phyloP scores from a whole-genome alignment of 2,797 vertebrate species.

The Pempheris klunzingeri region DNA sequence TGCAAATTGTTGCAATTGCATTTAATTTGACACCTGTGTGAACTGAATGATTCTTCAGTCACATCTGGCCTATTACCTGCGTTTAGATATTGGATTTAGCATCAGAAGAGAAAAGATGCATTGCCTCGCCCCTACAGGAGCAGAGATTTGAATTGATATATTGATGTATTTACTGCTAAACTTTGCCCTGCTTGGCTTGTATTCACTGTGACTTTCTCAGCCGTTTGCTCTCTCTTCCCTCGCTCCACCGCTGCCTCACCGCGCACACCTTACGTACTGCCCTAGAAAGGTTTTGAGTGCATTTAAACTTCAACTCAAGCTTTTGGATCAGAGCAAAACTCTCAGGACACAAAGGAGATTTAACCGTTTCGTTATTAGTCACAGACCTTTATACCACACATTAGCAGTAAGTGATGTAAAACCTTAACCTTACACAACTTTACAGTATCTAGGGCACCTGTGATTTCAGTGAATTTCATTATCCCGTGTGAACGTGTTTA shows the following conservation, averaged over 20 bases:
- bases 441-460: constrained; percentile 58
- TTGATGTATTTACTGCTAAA: no score
- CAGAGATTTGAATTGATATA: no score
- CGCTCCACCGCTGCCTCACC: no score
- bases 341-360: background rate
- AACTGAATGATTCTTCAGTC: background rate
- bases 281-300: background rate
- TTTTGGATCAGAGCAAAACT: background rate
- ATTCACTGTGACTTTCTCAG: no score
- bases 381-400: constrained; percentile 7
- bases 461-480: constrained; percentile 61
- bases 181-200: no score
- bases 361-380: background rate
- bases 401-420: constrained; percentile 39
- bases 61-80: background rate
- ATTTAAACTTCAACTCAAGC: background rate
- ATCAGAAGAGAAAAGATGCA: background rate
- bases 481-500: constrained; percentile 49
- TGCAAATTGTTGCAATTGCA: background rate
- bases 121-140: background rate
- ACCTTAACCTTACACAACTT: constrained; percentile 22
- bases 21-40: background rate
- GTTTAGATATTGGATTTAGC: background rate
- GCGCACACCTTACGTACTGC: no score
- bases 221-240: no score